Percentiles rank a stretch among this genome's conserved stretches.
phyloP scores from a whole-genome alignment of 2,113 vertebrate species.

The Paralichthys olivaceus region DNA sequence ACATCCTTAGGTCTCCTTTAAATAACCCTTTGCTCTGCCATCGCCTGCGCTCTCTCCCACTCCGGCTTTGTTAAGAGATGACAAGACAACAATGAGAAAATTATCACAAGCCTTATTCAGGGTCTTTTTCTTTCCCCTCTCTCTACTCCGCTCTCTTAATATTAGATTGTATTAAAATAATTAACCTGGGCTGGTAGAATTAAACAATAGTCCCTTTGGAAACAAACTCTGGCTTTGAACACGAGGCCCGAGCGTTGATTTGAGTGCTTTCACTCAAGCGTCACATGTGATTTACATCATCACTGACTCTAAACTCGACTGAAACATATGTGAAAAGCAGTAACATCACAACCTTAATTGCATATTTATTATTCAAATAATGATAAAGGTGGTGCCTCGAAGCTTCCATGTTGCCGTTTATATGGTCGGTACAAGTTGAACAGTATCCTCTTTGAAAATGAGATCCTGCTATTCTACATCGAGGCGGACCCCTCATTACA shows the following conservation, averaged over 20 bases:
- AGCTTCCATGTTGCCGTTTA: too few relatives aligned
- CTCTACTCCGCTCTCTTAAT: conserved; percentile 27
- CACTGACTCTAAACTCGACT: background rate
- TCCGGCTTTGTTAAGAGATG: conserved; percentile 59
- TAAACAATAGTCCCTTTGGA: conserved; percentile 27
- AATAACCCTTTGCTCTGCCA: conserved; percentile 56
- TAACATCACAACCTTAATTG: too few relatives aligned
- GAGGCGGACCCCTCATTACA: background rate
- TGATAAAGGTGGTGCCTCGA: too few relatives aligned
- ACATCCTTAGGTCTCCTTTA: conserved; percentile 67
- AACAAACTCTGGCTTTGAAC: conserved; percentile 13
- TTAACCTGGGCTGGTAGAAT: conserved; percentile 45
- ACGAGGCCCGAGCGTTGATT: conserved; percentile 12
- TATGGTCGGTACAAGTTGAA: too few relatives aligned
- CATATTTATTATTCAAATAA: too few relatives aligned
- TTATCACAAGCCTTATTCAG: conserved; percentile 51
- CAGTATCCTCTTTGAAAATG: too few relatives aligned
- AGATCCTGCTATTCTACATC: too few relatives aligned
- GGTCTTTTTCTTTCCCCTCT: background rate
- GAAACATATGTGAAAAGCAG: too few relatives aligned
- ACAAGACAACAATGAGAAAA: conserved; percentile 65
- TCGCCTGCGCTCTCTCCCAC: conserved; percentile 17
- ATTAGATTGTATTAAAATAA: conserved; percentile 50
- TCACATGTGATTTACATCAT: background rate
- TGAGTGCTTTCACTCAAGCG: background rate